A percentile compares a stretch with the other conserved stretches of the same genome.
Conservation (phyloP, 2,888 invertebrate species). For the Thereva nobilitata region DNA sequence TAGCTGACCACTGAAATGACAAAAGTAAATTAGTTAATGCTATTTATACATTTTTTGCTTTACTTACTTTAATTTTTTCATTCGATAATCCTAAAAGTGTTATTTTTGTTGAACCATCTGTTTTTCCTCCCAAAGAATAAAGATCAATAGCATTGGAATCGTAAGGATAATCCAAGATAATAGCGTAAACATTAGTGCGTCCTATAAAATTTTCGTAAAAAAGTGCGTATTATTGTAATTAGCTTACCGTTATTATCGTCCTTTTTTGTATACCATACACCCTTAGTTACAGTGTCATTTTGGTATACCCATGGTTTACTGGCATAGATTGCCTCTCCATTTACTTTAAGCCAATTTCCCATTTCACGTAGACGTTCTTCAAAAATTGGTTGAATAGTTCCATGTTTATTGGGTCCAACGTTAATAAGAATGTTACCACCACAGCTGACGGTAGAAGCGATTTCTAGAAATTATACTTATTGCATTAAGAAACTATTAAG, state of each 20-base stretch:
- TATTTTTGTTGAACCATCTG: conserved; percentile 53
- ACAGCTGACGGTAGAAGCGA: conserved; percentile 81
- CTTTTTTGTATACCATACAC: conserved; percentile 75
- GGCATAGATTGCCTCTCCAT: conserved; percentile 85
- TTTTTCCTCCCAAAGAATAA: conserved; percentile 55
- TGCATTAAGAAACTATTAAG: neutral
- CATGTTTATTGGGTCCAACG: conserved; percentile 88
- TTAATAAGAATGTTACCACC: conserved; percentile 73
- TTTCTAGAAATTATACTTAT: conserved; percentile 62
- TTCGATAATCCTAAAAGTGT: conserved; percentile 61
- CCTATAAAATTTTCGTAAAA: conserved; percentile 40
- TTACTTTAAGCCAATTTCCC: conserved; percentile 79
- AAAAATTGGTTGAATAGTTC: conserved; percentile 82
- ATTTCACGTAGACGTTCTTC: conserved; percentile 80
- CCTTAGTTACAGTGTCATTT: conserved; percentile 73
- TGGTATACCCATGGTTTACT: conserved; percentile 79
- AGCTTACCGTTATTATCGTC: conserved; percentile 47
- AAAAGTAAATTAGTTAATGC: neutral
- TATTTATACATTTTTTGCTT: neutral
- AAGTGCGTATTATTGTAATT: neutral
- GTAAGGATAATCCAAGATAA: conserved; percentile 71
- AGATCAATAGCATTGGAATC: conserved; percentile 61
- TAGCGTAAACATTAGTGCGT: conserved; percentile 65
- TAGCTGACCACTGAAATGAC: conserved; percentile 49
- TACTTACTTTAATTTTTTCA: conserved; percentile 47